These are phyloP conservation scores for Candidula unifasciata DNA, from an alignment of 2,888 invertebrate species.

Conservation along the genomic window DNA sequence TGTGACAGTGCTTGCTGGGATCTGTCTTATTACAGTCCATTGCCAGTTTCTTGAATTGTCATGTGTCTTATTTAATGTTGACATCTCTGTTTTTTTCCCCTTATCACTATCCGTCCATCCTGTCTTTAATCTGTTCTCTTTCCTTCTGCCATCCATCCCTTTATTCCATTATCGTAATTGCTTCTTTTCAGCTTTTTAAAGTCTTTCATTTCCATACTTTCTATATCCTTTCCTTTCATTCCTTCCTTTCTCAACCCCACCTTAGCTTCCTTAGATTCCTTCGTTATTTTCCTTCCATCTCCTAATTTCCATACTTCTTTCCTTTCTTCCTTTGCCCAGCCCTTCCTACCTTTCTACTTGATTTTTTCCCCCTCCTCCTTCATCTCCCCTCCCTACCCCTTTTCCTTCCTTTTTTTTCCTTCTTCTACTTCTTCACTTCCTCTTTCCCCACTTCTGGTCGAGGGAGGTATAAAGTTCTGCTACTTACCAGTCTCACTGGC, in stretches of 20 bases:
- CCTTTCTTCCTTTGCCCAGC: background rate
- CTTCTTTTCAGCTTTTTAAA: too few relatives aligned
- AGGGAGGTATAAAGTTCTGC: too few relatives aligned
- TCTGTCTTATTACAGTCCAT: too few relatives aligned
- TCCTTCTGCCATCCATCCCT: too few relatives aligned
- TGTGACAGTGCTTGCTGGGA: too few relatives aligned
- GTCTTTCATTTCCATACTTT: background rate
- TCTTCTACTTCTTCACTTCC: background rate
- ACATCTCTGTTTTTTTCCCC: too few relatives aligned
- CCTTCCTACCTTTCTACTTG: background rate
- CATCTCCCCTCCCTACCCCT: background rate
- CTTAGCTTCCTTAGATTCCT: background rate
- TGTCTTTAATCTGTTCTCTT: too few relatives aligned
- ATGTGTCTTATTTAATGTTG: too few relatives aligned
- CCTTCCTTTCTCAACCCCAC: background rate
- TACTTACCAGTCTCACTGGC: too few relatives aligned
- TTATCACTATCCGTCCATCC: too few relatives aligned
- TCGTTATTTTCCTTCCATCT: background rate
- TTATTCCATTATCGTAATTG: too few relatives aligned
- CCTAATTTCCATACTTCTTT: background rate
- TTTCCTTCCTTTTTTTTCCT: conserved; percentile 26
- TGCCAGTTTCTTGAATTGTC: too few relatives aligned
- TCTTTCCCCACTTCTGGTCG: conserved; percentile 46
- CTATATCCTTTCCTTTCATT: background rate
- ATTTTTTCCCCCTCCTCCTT: background rate